phyloP scores from a whole-genome alignment of 2,797 vertebrate genomes.

The Bothrops alternatus region DNA sequence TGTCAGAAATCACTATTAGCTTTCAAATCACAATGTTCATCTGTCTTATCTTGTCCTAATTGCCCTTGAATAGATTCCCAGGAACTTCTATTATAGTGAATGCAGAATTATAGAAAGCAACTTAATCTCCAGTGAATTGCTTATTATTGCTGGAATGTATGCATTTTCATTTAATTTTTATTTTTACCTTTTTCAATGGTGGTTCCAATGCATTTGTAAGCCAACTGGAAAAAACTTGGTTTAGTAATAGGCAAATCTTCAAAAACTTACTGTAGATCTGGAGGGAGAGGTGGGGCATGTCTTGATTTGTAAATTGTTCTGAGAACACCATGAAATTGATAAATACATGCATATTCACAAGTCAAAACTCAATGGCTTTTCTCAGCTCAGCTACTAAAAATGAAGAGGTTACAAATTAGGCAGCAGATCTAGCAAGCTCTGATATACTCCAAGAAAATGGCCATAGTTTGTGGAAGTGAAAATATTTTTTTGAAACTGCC shows the following conservation, averaged over 20 bases:
- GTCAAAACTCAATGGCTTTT: neutral
- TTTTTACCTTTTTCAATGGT: neutral
- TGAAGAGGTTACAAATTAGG: neutral
- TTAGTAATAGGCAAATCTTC: neutral
- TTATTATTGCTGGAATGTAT: neutral
- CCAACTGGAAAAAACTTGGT: neutral
- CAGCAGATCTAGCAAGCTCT: neutral
- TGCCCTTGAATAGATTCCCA: neutral
- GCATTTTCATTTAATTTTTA: neutral
- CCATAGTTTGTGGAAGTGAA: slow-evolving; percentile 48
- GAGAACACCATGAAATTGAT: neutral
- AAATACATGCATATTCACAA: neutral
- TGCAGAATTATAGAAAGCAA: neutral
- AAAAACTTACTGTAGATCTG: neutral
- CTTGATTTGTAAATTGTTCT: neutral
- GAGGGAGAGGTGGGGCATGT: neutral
- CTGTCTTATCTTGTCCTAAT: neutral
- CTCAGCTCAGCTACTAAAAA: neutral
- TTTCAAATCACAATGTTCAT: neutral
- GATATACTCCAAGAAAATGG: neutral
- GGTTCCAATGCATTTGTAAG: neutral
- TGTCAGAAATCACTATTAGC: neutral
- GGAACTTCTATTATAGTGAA: neutral
- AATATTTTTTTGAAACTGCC: slow-evolving; percentile 55
- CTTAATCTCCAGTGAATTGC: neutral